phyloP scores from a whole-genome alignment of 2,797 vertebrate genomes.

The Anguilla anguilla region DNA sequence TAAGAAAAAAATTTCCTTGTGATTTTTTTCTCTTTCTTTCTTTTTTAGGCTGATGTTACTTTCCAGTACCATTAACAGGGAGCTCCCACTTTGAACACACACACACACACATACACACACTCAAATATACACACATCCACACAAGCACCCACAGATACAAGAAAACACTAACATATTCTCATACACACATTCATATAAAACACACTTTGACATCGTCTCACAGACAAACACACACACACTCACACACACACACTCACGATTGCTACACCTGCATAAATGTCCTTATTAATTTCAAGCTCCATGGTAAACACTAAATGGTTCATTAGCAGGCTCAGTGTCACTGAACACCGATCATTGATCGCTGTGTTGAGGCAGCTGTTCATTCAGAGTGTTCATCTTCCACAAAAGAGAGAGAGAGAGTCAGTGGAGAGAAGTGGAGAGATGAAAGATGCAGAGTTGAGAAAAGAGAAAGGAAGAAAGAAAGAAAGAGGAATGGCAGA shows the following conservation, averaged over 20 bases:
- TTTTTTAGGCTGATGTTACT: slow-evolving; percentile 16
- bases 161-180: neutral
- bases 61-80: slow-evolving; percentile 3
- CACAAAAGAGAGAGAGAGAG: neutral
- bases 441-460: neutral
- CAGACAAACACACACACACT: neutral
- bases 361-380: neutral
- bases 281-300: neutral
- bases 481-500: neutral
- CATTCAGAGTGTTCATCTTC: neutral
- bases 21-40: slow-evolving; percentile 11
- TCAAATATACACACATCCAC: neutral
- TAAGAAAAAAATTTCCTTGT: no score
- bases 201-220: neutral
- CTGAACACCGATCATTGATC: neutral
- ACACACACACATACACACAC: neutral
- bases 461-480: neutral
- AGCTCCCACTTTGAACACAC: neutral
- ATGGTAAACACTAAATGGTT: neutral
- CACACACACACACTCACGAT: neutral
- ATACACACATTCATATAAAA: neutral
- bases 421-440: neutral
- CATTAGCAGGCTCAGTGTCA: neutral
- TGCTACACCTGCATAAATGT: neutral
- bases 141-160: neutral